Percentiles rank a stretch among this genome's conserved stretches.
phyloP scores from a whole-genome alignment of 2,113 vertebrate species.

The Ciconia boyciana region DNA sequence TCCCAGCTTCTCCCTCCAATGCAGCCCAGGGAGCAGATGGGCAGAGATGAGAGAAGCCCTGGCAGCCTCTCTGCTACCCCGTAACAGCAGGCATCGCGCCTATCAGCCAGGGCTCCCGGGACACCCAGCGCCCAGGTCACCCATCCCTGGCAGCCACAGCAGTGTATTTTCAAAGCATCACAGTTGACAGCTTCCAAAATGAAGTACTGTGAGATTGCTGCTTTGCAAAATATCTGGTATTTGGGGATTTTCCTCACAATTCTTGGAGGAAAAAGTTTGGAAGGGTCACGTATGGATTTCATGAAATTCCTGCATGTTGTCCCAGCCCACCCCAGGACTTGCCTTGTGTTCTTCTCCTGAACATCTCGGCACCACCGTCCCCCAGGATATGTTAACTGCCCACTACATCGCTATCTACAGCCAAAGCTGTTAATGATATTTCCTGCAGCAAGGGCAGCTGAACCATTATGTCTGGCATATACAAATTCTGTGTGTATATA shows the following conservation, averaged over 20 bases:
- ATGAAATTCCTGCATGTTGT: not conserved
- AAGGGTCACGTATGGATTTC: not conserved
- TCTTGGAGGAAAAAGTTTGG: not conserved
- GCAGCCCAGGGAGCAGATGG: not conserved
- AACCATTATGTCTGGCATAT: not conserved
- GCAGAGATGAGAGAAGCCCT: not conserved
- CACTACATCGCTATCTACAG: not conserved
- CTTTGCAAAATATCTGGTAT: not conserved
- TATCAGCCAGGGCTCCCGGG: rapidly evolving
- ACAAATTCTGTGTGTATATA: not conserved
- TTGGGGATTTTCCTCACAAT: not conserved
- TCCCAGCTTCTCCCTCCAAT: not conserved
- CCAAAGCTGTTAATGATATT: not conserved
- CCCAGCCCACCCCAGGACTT: not conserved
- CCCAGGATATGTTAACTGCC: not conserved
- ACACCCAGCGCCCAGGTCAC: not conserved
- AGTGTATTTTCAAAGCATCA: not conserved
- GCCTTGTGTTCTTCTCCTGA: not conserved
- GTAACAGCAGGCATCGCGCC: not conserved
- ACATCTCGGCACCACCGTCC: not conserved
- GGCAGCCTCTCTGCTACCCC: not conserved
- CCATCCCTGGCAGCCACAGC: not conserved
- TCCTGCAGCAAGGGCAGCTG: not conserved
- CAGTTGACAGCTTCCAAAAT: not conserved
- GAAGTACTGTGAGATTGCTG: not conserved